A percentile compares a stretch with the other conserved stretches of the same genome.
Conservation (phyloP, 2,797 vertebrate species). For the Antennarius maculatus region DNA sequence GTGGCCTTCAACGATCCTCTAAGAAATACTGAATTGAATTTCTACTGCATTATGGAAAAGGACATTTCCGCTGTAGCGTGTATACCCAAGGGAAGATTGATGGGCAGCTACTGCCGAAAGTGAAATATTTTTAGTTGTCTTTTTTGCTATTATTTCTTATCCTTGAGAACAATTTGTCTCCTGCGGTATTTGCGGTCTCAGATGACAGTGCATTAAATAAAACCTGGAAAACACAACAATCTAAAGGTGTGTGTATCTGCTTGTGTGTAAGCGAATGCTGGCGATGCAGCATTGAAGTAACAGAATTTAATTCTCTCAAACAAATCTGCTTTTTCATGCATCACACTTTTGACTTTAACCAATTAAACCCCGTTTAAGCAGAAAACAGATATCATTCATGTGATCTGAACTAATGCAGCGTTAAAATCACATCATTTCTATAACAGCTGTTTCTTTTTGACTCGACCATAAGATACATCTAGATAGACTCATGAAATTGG, state of each 20-base stretch:
- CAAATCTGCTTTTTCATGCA: slow-evolving; percentile 28
- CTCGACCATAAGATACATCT: too few species aligned
- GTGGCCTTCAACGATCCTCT: too few species aligned
- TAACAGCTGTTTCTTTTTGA: background rate
- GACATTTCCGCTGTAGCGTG: slow-evolving; percentile 43
- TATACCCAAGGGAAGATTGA: slow-evolving; percentile 34
- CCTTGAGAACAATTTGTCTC: slow-evolving; percentile 45
- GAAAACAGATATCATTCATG: slow-evolving; percentile 50
- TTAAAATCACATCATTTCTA: slow-evolving; percentile 6
- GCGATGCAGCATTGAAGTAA: slow-evolving; percentile 4
- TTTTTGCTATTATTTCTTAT: slow-evolving; percentile 14
- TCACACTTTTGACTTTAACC: slow-evolving; percentile 41
- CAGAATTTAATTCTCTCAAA: slow-evolving; percentile 32
- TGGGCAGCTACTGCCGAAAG: slow-evolving; percentile 31
- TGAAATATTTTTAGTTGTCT: slow-evolving; percentile 42
- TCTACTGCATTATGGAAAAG: slow-evolving; percentile 62
- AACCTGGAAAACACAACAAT: slow-evolving; percentile 1
- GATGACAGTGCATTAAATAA: slow-evolving; percentile 43
- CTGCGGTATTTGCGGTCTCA: slow-evolving; percentile 26
- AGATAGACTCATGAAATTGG: too few species aligned
- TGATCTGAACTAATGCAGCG: slow-evolving; percentile 34
- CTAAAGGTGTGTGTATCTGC: slow-evolving; percentile 23
- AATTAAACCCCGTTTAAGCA: slow-evolving; percentile 33
- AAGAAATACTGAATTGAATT: slow-evolving; percentile 28
- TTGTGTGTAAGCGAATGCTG: background rate